Percentiles rank a stretch among this genome's conserved stretches.
Evolutionary conservation across 2,888 invertebrate genomes (phyloP).

Genomic region (Odontothrips loti): DNA sequence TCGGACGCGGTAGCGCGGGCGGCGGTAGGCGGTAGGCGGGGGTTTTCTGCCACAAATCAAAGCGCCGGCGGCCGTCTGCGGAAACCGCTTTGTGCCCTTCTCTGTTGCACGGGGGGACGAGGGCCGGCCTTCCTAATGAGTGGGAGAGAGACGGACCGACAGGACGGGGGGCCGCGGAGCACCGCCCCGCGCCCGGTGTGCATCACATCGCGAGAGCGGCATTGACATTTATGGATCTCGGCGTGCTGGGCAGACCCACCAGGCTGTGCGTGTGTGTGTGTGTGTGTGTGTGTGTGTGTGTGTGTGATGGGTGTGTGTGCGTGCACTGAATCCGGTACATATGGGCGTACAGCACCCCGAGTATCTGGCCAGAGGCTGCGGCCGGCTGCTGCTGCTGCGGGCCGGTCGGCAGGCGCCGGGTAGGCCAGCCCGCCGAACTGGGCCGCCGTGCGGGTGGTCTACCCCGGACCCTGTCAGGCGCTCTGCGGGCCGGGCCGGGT

Average conservation of each 20-base stretch:
- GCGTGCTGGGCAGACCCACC: background rate
- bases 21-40: background rate
- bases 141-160: background rate
- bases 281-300: background rate
- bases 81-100: too few species aligned
- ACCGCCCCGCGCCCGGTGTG: too few species aligned
- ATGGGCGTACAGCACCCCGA: too few species aligned
- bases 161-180: background rate
- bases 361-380: too few species aligned
- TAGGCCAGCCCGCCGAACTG: background rate
- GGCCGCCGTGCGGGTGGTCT: background rate
- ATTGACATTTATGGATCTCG: constrained; percentile 13
- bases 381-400: background rate
- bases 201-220: background rate
- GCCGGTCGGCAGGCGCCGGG: too few species aligned
- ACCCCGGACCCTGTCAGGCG: background rate
- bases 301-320: too few species aligned
- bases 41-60: background rate
- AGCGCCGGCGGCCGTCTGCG: background rate
- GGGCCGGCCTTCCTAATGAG: background rate
- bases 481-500: too few species aligned
- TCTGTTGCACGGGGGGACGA: too few species aligned
- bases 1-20: background rate
- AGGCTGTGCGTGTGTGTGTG: background rate
- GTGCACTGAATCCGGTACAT: too few species aligned